phyloP scores from a whole-genome alignment of 2,113 vertebrate genomes.

The Elgaria multicarinata region DNA sequence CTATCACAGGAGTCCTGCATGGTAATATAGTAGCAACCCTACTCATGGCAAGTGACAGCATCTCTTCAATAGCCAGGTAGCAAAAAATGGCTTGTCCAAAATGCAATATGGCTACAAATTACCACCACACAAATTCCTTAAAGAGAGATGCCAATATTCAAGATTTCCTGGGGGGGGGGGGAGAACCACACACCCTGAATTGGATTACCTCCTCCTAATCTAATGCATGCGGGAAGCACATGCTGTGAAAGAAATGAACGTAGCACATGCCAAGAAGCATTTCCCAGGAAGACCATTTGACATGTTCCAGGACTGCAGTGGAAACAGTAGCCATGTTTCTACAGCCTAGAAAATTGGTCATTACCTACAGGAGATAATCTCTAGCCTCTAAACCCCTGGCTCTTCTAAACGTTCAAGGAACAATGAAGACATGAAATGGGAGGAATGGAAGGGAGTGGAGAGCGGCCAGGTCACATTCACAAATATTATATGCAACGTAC shows the following conservation, averaged over 20 bases:
- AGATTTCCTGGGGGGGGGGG: neutral
- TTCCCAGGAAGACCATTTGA: neutral
- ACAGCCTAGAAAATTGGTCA: neutral
- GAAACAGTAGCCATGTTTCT: neutral
- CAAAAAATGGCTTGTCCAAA: neutral
- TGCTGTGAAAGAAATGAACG: neutral
- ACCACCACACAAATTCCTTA: neutral
- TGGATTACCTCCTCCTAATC: neutral
- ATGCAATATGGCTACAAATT: neutral
- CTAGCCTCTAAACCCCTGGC: neutral
- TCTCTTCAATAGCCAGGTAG: neutral
- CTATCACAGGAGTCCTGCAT: neutral
- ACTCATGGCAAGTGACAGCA: neutral
- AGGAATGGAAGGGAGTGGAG: neutral
- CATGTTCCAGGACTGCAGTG: neutral
- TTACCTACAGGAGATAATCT: neutral
- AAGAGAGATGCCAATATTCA: neutral
- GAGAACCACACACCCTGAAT: neutral
- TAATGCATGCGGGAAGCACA: too few species aligned
- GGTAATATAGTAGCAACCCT: neutral
- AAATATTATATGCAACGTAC: neutral
- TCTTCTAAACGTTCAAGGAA: conserved; percentile 24
- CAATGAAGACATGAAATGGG: neutral
- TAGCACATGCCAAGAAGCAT: neutral
- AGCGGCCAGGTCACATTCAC: neutral